These are phyloP conservation scores for Euglossa dilemma DNA, from an alignment of 1,140 invertebrate genomes.

Conservation along the genomic window DNA sequence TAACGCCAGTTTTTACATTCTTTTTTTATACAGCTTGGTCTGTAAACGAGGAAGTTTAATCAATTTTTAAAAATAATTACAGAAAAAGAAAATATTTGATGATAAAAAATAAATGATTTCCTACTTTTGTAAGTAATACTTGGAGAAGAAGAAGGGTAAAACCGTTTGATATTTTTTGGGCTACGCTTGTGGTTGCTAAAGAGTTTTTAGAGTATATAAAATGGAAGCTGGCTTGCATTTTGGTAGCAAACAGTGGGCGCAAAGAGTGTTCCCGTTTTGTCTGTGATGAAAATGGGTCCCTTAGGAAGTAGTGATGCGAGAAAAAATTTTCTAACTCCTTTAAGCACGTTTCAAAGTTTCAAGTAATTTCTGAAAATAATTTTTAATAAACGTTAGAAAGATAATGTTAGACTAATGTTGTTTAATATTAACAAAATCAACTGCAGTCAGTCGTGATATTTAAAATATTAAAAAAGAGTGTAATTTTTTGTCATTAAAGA, in stretches of 20 bases:
- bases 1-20: too few relatives aligned
- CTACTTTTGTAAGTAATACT: not conserved
- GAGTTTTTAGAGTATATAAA: not conserved
- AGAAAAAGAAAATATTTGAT: not conserved
- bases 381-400: not conserved
- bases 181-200: not conserved
- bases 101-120: not conserved
- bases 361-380: not conserved
- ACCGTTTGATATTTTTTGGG: not conserved
- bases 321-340: not conserved
- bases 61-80: not conserved
- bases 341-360: not conserved
- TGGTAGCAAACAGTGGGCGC: not conserved
- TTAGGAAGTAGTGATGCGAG: not conserved
- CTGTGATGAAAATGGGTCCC: not conserved
- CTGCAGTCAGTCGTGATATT: too few relatives aligned
- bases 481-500: not conserved
- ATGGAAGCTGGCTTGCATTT: not conserved
- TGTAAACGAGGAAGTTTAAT: not conserved
- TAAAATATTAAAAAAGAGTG: not conserved
- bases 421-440: not conserved
- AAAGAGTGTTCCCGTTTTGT: slow-evolving; percentile 19
- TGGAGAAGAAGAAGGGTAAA: not conserved
- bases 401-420: not conserved
- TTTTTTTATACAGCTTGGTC: not conserved